phyloP scores from a whole-genome alignment of 2,113 vertebrate species.

The Merops nubicus region DNA sequence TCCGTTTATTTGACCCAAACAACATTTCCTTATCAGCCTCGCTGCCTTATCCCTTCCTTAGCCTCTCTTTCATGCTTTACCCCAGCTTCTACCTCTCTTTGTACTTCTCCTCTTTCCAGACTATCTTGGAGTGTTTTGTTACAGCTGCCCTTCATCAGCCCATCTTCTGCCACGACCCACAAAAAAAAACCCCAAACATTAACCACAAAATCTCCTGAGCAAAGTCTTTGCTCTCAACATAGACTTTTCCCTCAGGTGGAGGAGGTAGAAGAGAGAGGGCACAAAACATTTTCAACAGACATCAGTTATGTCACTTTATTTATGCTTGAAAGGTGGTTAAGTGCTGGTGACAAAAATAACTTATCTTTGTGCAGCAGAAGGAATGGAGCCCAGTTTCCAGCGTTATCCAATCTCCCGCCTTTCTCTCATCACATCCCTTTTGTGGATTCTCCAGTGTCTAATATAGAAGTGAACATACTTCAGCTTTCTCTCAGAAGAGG shows the following conservation, averaged over 20 bases:
- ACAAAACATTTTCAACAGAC: not conserved
- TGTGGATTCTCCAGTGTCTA: not conserved
- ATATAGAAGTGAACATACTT: not conserved
- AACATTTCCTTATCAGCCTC: not conserved
- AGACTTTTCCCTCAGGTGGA: not conserved
- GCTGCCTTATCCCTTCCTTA: not conserved
- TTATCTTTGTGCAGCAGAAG: not conserved
- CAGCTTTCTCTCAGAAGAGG: slow-evolving; percentile 18
- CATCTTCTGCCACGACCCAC: not conserved
- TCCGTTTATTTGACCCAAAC: not conserved
- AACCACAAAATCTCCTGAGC: not conserved
- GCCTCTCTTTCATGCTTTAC: not conserved
- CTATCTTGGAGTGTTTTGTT: not conserved
- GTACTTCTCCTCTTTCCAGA: not conserved
- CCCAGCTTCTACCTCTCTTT: not conserved
- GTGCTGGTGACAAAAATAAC: not conserved
- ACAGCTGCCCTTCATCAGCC: not conserved
- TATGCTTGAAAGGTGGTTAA: not conserved
- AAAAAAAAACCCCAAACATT: not conserved
- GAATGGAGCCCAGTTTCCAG: not conserved
- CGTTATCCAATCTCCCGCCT: not conserved
- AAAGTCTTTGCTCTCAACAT: not conserved
- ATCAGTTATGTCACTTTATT: not conserved
- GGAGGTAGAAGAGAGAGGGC: not conserved
- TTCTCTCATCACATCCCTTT: not conserved